These are phyloP conservation scores for Physeter macrocephalus DNA, from an alignment of 2,113 vertebrate species.

Conservation along the genomic window DNA sequence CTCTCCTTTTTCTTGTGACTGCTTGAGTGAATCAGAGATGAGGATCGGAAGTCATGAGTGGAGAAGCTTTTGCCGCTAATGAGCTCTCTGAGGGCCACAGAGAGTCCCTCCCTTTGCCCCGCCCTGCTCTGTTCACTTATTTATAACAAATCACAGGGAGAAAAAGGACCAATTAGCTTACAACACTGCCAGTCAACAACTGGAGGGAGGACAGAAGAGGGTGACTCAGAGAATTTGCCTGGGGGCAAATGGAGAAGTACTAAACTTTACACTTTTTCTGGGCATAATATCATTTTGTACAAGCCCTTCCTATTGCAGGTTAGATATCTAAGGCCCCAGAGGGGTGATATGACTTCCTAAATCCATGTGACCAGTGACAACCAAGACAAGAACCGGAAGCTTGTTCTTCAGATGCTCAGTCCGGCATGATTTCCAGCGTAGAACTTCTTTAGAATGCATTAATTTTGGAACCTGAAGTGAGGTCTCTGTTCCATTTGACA, in stretches of 20 bases:
- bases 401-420: neutral
- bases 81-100: slow-evolving; percentile 82
- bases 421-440: neutral
- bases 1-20: neutral
- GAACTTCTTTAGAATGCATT: neutral
- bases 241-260: neutral
- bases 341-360: neutral
- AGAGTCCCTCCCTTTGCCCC: slow-evolving; percentile 35
- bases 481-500: slow-evolving; percentile 39
- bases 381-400: neutral
- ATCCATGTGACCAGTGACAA: neutral
- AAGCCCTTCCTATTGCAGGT: neutral
- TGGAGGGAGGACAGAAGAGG: neutral
- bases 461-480: slow-evolving; percentile 29
- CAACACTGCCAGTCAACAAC: neutral
- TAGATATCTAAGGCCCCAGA: neutral
- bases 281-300: neutral
- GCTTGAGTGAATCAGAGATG: slow-evolving; percentile 47
- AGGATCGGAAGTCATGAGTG: slow-evolving; percentile 63
- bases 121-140: neutral
- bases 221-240: neutral
- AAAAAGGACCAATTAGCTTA: neutral
- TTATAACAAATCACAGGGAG: neutral
- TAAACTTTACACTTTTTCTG: neutral
- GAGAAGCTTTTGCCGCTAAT: slow-evolving; percentile 80